Evolutionary conservation across 2,113 vertebrate genomes (phyloP), one percentile per base, ranked within the genome.

Genomic region (Tringa solitaria): DNA sequence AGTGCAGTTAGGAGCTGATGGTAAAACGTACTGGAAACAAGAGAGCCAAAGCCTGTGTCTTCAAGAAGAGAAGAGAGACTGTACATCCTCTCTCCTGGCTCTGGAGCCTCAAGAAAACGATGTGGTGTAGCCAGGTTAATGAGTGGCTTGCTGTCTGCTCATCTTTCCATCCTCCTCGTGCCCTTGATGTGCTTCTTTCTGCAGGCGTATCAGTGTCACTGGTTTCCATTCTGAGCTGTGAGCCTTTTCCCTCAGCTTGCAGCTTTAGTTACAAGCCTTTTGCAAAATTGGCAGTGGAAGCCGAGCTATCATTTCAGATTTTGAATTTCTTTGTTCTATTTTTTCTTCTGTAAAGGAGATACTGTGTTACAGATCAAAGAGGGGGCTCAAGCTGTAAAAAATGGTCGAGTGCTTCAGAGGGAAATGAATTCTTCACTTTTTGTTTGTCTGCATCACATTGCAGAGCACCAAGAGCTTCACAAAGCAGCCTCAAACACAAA

Each of bases 11-110:
- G 96, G 98, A 24, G 96, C 97, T 0, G 98, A 98, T 2, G 98
- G 98, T 4, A 95, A 65, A 51, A 87, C 98, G 33, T 30, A 48
- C 61, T 98, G 99, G 98, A 98, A 94, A 68, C 43, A 72, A n/a
- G 43, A 60, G 21, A 76, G 56, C 41, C 56, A 9, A 24, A 27
- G 39, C 14, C 46, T 13, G 35, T 56, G 51, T 22, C 74, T 53
- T 11, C 54, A 27, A 7, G 69, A 80, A 8, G 89, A 89, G 91
- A 81, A 2, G 37, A 84, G 83, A 14, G 30, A 26, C 30, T 68
- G 33, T 60, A 8, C 5, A 4, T 15, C 78, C 15, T 53, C 72
- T 3, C 9, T 14, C 0, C 4, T 8, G 50, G 61, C 45, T 37
- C 53, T n/a, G 24, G 61, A 85, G 60, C 89, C 70, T 10, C 43